Conservation (phyloP, 2,113 vertebrate genomes). For the Stigmatopora argus region DNA sequence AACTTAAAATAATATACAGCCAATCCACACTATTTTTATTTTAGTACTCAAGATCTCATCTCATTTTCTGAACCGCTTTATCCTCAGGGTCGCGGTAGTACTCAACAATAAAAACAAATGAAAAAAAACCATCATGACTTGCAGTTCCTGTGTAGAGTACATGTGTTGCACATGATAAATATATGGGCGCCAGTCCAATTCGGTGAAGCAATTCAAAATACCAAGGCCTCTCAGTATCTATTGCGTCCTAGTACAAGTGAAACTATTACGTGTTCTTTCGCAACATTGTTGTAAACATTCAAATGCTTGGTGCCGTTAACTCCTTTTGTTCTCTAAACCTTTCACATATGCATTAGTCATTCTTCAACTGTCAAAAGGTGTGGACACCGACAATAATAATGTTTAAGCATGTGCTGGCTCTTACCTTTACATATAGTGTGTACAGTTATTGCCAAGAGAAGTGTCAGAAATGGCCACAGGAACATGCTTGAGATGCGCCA, state of each 20-base stretch:
- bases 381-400: neutral
- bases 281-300: neutral
- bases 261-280: neutral
- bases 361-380: neutral
- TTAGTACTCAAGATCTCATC: no score
- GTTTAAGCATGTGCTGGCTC: neutral
- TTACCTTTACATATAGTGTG: slow-evolving; percentile 44
- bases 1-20: neutral
- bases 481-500: slow-evolving; percentile 41
- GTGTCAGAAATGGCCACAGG: slow-evolving; percentile 39
- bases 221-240: neutral
- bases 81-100: no score
- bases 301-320: neutral
- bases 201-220: neutral
- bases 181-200: neutral
- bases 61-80: no score
- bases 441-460: slow-evolving; percentile 34
- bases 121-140: neutral
- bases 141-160: neutral
- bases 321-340: neutral
- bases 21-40: neutral
- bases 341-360: neutral
- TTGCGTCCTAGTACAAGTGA: neutral
- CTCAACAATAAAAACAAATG: neutral
- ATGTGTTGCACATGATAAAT: no score